These are phyloP conservation scores for Cyrtonyx montezumae DNA, from an alignment of 2,113 vertebrate genomes.

Conservation along the genomic window DNA sequence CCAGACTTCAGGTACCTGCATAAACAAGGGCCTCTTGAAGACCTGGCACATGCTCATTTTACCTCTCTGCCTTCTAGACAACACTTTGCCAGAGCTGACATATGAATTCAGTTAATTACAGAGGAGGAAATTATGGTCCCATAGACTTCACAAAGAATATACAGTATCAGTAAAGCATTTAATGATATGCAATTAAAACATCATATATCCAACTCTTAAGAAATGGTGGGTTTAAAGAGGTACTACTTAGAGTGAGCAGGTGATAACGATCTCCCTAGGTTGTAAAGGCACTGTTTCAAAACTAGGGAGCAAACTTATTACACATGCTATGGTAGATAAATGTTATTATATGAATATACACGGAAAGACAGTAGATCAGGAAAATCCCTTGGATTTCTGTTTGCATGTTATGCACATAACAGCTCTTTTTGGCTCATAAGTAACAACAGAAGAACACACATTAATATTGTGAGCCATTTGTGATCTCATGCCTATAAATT, in stretches of 20 bases:
- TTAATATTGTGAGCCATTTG: background rate
- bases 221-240: background rate
- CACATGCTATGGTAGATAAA: background rate
- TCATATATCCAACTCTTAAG: background rate
- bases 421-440: background rate
- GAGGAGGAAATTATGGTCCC: background rate
- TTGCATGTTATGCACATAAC: background rate
- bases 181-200: slow-evolving; percentile 9
- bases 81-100: background rate
- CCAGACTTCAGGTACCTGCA: rapidly evolving
- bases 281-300: slow-evolving; percentile 2
- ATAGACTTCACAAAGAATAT: slow-evolving; percentile 15
- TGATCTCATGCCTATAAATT: background rate
- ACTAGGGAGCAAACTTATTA: background rate
- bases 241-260: background rate
- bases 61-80: background rate
- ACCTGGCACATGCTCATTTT: background rate
- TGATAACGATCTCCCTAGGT: background rate
- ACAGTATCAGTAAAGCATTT: background rate
- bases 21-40: background rate
- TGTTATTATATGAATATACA: background rate
- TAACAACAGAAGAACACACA: background rate
- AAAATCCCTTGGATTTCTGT: background rate
- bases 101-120: background rate
- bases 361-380: background rate